A percentile compares a stretch with the other conserved stretches of the same genome.
Conservation (phyloP, 2,888 invertebrate species). For the Mesoligia furuncula region DNA sequence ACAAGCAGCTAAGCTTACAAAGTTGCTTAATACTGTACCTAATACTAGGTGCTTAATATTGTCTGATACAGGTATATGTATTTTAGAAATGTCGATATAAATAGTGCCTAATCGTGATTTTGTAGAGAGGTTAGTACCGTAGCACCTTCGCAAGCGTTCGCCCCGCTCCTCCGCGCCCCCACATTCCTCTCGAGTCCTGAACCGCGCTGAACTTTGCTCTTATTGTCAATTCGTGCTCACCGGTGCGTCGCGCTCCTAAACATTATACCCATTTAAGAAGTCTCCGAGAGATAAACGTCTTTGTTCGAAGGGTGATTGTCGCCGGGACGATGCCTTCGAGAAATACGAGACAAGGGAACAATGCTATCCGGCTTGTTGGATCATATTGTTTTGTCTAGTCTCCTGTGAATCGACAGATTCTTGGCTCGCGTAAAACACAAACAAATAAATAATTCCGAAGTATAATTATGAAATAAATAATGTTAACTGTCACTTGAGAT, state of each 20-base stretch:
- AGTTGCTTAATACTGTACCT: conserved; percentile 63
- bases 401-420: conserved; percentile 56
- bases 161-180: conserved; percentile 82
- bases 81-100: conserved; percentile 84
- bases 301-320: conserved; percentile 77
- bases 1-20: conserved; percentile 54
- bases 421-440: conserved; percentile 52
- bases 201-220: conserved; percentile 90
- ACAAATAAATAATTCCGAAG: conserved; percentile 57
- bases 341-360: conserved; percentile 70
- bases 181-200: conserved; percentile 89
- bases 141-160: conserved; percentile 80
- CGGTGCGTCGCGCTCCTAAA: conserved; percentile 83
- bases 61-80: conserved; percentile 75
- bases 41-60: conserved; percentile 71
- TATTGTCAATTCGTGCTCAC: conserved; percentile 89
- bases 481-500: conserved; percentile 58
- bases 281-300: conserved; percentile 77
- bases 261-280: conserved; percentile 81
- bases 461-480: conserved; percentile 66
- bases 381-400: conserved; percentile 64
- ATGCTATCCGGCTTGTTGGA: conserved; percentile 65
- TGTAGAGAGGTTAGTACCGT: conserved; percentile 81
- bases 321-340: conserved; percentile 69
- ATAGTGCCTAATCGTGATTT: conserved; percentile 87